These are phyloP conservation scores for Eupsilia transversa DNA, from an alignment of 2,888 invertebrate species.

Conservation along the genomic window DNA sequence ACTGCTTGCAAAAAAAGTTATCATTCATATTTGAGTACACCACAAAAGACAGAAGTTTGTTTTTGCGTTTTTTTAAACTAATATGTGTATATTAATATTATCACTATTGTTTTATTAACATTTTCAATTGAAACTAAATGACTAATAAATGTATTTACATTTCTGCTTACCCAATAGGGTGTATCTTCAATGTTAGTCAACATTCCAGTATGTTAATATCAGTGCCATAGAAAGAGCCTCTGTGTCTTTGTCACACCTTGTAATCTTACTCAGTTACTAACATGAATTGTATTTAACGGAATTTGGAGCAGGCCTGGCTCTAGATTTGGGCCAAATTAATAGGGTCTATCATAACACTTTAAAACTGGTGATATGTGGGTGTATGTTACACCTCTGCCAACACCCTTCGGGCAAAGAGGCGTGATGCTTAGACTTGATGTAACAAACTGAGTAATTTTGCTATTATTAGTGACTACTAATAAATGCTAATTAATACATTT, in stretches of 20 bases:
- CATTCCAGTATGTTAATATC: constrained; percentile 63
- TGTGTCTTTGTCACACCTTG: constrained; percentile 28
- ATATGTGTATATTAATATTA: constrained; percentile 37
- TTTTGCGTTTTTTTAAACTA: constrained; percentile 47
- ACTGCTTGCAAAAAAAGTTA: not conserved
- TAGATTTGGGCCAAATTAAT: not conserved
- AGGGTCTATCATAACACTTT: too few relatives aligned
- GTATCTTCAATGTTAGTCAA: constrained; percentile 48
- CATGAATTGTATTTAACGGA: not conserved
- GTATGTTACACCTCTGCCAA: not conserved
- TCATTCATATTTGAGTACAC: constrained; percentile 29
- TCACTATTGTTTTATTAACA: constrained; percentile 38
- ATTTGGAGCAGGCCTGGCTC: not conserved
- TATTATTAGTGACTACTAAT: constrained; percentile 9
- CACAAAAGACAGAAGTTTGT: constrained; percentile 18
- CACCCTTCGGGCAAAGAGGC: too few relatives aligned
- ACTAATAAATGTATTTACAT: constrained; percentile 20
- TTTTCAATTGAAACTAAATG: constrained; percentile 32
- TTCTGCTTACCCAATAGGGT: constrained; percentile 25
- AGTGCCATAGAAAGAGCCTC: constrained; percentile 63
- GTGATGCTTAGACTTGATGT: not conserved
- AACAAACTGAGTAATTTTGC: constrained; percentile 38
- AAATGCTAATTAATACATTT: constrained; percentile 18
- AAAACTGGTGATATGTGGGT: not conserved
- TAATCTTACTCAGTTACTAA: constrained; percentile 33